Evolutionary conservation across 2,797 vertebrate genomes (phyloP), one percentile per base, ranked within the genome.

Genomic region (Spondyliosoma cantharus): DNA sequence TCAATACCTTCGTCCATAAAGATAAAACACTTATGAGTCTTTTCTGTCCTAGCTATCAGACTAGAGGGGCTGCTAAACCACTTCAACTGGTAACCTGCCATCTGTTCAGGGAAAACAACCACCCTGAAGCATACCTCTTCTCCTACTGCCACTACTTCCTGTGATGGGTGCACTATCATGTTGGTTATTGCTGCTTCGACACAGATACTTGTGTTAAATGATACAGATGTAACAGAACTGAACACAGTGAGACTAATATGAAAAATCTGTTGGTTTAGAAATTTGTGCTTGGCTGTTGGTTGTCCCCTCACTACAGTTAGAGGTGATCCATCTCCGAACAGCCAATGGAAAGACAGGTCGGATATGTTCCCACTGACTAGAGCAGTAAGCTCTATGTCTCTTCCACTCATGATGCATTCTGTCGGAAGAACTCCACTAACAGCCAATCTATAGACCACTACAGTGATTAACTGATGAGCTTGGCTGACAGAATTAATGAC

Each of bases 301-400:
- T 81, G 87, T 54, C 94, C 95, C 27, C 43, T 87, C 20, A 83
- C 80, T 4, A 90, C 57, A 72, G 65, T 58, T 14, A 73, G 58
- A 22, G 87, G 80, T 13, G 84, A 92, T 12, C 84, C 90, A 57
- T 95, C 94, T 53, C 93, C 94, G 82, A 96, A 95, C 25, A 83
- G 68, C 96, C 96, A 96, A 24, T 81, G 83, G 76, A 95, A 95
- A 27, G 68, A 87, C 42, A 95, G 56, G 13, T 4, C 32, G 50
- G 91, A 83, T 71, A 74, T 8, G 24, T 92, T 91, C 13, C 93
- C 92, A 17, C 86, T 92, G 15, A 95, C 90, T 54, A 86, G n/a
- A 29, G 91, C 93, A 3, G 78, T 87, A 46, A 96, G 54, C 42
- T 74, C 57, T 5, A 76, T 68, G 11, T 86, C 79, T 46, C 78